Evolutionary conservation across 2,888 invertebrate genomes (phyloP).

Genomic region (Pseudococcus viburni): DNA sequence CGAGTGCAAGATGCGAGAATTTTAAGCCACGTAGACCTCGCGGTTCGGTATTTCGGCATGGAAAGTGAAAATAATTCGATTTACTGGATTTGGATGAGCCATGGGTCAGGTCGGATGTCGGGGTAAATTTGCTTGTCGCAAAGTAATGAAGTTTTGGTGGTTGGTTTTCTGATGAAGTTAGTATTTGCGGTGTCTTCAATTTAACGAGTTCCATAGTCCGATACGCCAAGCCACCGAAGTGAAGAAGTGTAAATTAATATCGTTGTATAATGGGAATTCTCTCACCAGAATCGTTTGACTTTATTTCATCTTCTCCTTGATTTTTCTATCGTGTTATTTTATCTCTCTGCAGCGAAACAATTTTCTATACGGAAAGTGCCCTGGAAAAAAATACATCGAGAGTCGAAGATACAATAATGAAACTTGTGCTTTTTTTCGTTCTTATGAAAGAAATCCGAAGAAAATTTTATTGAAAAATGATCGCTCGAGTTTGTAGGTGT

Average conservation of each 20-base stretch:
- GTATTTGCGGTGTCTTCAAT: slow-evolving; percentile 23
- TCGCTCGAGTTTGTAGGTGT: neutral
- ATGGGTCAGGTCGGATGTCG: neutral
- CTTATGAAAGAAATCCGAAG: neutral
- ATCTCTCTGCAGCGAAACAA: neutral
- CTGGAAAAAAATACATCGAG: neutral
- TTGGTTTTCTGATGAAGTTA: slow-evolving; percentile 44
- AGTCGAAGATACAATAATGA: neutral
- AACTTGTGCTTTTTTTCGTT: neutral
- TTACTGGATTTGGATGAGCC: neutral
- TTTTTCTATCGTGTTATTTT: neutral
- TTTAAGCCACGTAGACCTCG: neutral
- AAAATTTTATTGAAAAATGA: slow-evolving; percentile 3
- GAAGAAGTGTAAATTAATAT: slow-evolving; percentile 1
- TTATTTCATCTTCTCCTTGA: neutral
- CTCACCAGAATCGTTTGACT: slow-evolving; percentile 12
- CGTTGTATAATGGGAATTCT: slow-evolving; percentile 5
- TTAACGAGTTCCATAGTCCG: slow-evolving; percentile 27
- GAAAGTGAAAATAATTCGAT: slow-evolving; percentile 40
- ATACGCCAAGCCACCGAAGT: neutral
- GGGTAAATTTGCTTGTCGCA: slow-evolving; percentile 34
- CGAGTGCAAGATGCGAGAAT: neutral
- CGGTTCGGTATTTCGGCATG: neutral
- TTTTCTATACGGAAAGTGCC: neutral
- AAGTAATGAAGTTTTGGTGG: slow-evolving; percentile 47